Conservation (phyloP, 1,140 invertebrate species). For the Orchesella cincta region DNA sequence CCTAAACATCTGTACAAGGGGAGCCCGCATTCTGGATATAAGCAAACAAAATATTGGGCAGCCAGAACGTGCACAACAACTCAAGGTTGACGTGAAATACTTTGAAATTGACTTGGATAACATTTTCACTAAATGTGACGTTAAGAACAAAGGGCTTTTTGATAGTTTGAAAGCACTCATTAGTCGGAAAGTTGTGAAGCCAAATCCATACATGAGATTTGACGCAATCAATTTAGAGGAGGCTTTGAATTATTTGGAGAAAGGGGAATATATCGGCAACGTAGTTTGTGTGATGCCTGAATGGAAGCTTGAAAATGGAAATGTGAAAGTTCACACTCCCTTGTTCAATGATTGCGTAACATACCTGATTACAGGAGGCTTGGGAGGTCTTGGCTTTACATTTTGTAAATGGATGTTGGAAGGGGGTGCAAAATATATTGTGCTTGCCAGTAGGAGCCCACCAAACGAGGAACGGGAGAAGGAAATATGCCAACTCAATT, state of each 20-base stretch:
- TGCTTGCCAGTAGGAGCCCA: too few relatives aligned
- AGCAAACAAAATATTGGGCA: slow-evolving; percentile 37
- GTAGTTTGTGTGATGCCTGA: slow-evolving; percentile 14
- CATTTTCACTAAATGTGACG: too few relatives aligned
- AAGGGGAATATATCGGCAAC: too few relatives aligned
- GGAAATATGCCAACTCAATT: too few relatives aligned
- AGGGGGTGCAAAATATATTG: too few relatives aligned
- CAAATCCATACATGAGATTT: background rate
- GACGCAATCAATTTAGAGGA: background rate
- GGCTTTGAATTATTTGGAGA: background rate
- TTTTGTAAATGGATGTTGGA: too few relatives aligned
- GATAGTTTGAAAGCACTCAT: background rate
- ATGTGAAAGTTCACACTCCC: background rate
- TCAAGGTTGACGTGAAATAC: slow-evolving; percentile 37
- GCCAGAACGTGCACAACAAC: slow-evolving; percentile 2
- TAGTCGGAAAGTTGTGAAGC: too few relatives aligned
- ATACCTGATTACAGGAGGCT: slow-evolving; percentile 6
- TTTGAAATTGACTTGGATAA: slow-evolving; percentile 33
- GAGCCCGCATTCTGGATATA: slow-evolving; percentile 38
- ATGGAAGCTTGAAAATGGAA: background rate
- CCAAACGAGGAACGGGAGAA: too few relatives aligned
- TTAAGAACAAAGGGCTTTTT: background rate
- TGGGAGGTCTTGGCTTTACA: slow-evolving; percentile 11
- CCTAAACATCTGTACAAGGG: slow-evolving; percentile 1
- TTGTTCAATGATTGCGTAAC: background rate